phyloP scores from a whole-genome alignment of 2,113 vertebrate genomes.

The Rissa tridactyla region DNA sequence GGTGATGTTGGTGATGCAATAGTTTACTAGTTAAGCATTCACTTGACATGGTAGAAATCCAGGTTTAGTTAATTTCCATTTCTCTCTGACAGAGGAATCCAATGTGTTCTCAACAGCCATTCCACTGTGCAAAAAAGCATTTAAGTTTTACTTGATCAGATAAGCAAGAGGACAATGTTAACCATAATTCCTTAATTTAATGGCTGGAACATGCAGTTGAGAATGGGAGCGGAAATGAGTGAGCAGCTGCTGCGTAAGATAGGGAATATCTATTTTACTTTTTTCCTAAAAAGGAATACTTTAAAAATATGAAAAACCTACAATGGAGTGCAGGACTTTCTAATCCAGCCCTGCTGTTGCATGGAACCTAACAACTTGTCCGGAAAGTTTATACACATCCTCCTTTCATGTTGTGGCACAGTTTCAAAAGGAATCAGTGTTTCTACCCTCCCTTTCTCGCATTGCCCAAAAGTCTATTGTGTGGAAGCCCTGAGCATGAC shows the following conservation, averaged over 20 bases:
- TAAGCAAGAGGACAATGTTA: background rate
- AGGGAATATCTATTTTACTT: background rate
- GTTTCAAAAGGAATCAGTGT: background rate
- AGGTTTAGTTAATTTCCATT: background rate
- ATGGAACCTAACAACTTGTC: background rate
- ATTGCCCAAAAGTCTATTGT: background rate
- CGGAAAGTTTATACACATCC: background rate
- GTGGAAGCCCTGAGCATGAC: background rate
- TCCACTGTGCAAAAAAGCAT: background rate
- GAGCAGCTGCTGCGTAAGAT: background rate
- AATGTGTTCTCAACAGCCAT: background rate
- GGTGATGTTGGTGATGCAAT: background rate
- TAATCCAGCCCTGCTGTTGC: background rate
- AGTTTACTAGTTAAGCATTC: background rate
- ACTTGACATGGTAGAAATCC: background rate
- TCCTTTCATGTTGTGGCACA: background rate
- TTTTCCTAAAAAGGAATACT: background rate
- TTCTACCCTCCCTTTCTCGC: background rate
- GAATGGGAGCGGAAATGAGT: background rate
- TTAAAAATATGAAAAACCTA: background rate
- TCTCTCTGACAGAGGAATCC: background rate
- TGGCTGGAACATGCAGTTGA: background rate
- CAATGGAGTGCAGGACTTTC: background rate
- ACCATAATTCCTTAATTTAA: background rate
- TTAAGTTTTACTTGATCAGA: background rate